phyloP scores from a whole-genome alignment of 2,888 invertebrate genomes.

The Mongoloraphidia duomilia region DNA sequence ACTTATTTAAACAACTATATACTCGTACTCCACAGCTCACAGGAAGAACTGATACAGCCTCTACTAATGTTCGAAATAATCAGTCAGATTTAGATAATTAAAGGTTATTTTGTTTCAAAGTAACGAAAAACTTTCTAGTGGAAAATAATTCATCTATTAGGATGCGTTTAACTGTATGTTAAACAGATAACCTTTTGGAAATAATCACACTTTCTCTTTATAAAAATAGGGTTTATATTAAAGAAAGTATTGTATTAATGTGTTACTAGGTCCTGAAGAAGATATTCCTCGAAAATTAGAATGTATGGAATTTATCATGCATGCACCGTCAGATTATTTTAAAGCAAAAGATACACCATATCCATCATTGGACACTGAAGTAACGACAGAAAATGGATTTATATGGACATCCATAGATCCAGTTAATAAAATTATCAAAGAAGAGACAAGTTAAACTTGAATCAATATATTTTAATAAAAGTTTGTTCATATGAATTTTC shows the following conservation, averaged over 20 bases:
- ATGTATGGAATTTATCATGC: constrained; percentile 84
- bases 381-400: constrained; percentile 33
- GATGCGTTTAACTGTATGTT: too few relatives aligned
- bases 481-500: background rate
- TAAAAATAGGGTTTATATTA: background rate
- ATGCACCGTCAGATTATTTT: constrained; percentile 85
- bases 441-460: constrained; percentile 7
- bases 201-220: too few relatives aligned
- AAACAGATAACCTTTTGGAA: too few relatives aligned
- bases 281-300: constrained; percentile 74
- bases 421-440: constrained; percentile 22
- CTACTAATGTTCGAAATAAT: too few relatives aligned
- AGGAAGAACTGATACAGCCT: too few relatives aligned
- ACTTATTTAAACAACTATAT: too few relatives aligned
- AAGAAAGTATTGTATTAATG: background rate
- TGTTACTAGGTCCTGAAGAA: constrained; percentile 64
- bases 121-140: too few relatives aligned
- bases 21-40: too few relatives aligned
- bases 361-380: constrained; percentile 36
- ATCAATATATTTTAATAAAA: background rate
- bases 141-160: too few relatives aligned
- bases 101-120: too few relatives aligned
- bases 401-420: constrained; percentile 50
- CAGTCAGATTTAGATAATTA: too few relatives aligned
- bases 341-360: constrained; percentile 63